Evolutionary conservation across 2,113 vertebrate genomes (phyloP).

Genomic region (Eptesicus fuscus): DNA sequence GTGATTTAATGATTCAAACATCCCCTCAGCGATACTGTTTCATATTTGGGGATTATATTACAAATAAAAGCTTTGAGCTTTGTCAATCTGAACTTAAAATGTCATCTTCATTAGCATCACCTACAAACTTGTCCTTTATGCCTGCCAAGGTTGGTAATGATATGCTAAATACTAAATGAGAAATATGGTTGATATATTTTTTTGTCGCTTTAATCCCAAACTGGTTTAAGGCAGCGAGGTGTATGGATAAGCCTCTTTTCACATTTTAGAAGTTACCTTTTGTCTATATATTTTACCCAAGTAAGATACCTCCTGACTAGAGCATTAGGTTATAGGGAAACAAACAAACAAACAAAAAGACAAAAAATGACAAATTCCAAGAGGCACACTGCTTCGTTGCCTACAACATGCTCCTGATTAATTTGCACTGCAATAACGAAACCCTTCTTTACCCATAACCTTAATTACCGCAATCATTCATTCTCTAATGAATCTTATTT

Average conservation of each 20-base stretch:
- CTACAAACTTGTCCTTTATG: slow-evolving; percentile 39
- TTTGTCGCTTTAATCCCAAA: neutral
- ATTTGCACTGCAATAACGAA: slow-evolving; percentile 21
- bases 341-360: neutral
- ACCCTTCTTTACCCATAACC: slow-evolving; percentile 31
- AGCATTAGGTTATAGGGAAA: neutral
- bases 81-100: slow-evolving; percentile 52
- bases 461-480: slow-evolving; percentile 41
- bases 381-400: neutral
- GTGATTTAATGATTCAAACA: neutral
- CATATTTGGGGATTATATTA: neutral
- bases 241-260: neutral
- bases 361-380: slow-evolving; percentile 11
- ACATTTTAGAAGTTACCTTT: slow-evolving; percentile 32
- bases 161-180: slow-evolving; percentile 17
- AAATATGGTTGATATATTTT: slow-evolving; percentile 35
- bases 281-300: neutral
- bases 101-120: slow-evolving; percentile 36
- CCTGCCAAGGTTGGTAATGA: neutral
- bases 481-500: neutral
- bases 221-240: neutral
- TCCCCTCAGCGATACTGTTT: neutral
- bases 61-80: slow-evolving; percentile 36
- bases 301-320: neutral
- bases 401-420: neutral